Evolutionary conservation across 2,888 invertebrate genomes (phyloP).

Genomic region (Parnassius apollo): DNA sequence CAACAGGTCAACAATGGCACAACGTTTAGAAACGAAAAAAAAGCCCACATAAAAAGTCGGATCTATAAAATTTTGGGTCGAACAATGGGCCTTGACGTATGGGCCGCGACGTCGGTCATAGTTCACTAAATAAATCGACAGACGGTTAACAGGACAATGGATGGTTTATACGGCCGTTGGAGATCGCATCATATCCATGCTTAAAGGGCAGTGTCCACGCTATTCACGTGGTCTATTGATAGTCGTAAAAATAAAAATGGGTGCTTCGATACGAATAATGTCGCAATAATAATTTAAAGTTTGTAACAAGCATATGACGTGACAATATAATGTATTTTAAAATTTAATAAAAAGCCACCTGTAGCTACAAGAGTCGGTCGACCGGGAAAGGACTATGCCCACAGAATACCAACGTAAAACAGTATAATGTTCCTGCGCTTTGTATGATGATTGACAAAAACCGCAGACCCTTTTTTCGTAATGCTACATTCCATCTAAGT

Average conservation of each 20-base stretch:
- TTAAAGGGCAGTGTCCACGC: slow-evolving; percentile 15
- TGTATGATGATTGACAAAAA: too few species aligned
- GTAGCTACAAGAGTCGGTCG: too few species aligned
- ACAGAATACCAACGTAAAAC: too few species aligned
- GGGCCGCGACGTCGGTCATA: slow-evolving; percentile 18
- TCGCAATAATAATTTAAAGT: not conserved
- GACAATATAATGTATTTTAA: too few species aligned
- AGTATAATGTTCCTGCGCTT: too few species aligned
- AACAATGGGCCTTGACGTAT: slow-evolving; percentile 16
- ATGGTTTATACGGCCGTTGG: slow-evolving; percentile 38
- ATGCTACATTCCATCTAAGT: too few species aligned
- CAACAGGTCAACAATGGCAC: slow-evolving; percentile 12
- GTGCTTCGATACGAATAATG: slow-evolving; percentile 6
- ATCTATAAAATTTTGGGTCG: slow-evolving; percentile 17
- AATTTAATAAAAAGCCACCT: too few species aligned
- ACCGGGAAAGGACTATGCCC: too few species aligned
- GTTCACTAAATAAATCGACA: slow-evolving; percentile 52
- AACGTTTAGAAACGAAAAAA: slow-evolving; percentile 1
- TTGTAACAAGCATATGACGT: too few species aligned
- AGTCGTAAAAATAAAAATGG: slow-evolving; percentile 6
- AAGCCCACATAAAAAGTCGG: not conserved
- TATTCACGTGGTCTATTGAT: slow-evolving; percentile 8
- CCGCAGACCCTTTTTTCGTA: too few species aligned
- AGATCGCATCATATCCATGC: slow-evolving; percentile 29
- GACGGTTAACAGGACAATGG: slow-evolving; percentile 58